These are phyloP conservation scores for Oreonectes daqikongensis DNA, from an alignment of 2,797 vertebrate genomes.

Conservation along the genomic window DNA sequence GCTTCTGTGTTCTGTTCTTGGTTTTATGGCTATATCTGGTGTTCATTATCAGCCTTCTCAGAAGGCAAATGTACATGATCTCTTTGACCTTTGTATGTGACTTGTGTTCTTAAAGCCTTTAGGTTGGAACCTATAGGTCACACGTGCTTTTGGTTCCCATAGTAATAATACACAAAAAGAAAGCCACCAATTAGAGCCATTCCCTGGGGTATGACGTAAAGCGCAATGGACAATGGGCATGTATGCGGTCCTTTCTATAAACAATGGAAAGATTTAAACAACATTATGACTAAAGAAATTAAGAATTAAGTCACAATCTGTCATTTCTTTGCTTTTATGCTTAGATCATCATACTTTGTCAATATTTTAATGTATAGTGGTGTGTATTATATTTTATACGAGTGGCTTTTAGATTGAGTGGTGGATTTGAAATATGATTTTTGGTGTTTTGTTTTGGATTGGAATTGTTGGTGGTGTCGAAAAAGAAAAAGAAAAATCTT, in stretches of 20 bases:
- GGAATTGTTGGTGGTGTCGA: background rate
- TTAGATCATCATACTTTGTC: background rate
- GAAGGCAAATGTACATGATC: slow-evolving; percentile 32
- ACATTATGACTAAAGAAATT: no score
- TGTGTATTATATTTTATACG: background rate
- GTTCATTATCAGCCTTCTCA: slow-evolving; percentile 28
- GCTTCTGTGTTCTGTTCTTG: background rate
- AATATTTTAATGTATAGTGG: background rate
- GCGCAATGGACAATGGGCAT: background rate
- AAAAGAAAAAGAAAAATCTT: slow-evolving; percentile 5
- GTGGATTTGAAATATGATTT: no score
- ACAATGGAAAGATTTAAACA: background rate
- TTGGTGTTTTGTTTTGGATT: background rate
- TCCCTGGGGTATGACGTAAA: background rate
- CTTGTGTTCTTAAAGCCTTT: slow-evolving; percentile 29
- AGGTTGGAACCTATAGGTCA: slow-evolving; percentile 14
- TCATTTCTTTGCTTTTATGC: no score
- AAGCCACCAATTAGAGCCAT: slow-evolving; percentile 12
- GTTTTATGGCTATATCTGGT: slow-evolving; percentile 25
- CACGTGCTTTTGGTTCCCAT: slow-evolving; percentile 12
- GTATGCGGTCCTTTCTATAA: background rate
- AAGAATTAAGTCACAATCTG: no score
- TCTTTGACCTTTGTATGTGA: slow-evolving; percentile 36
- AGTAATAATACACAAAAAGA: slow-evolving; percentile 21
- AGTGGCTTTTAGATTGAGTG: no score